These are phyloP conservation scores for Drosophila anomalata DNA, from an alignment of 2,888 invertebrate species.

Conservation along the genomic window DNA sequence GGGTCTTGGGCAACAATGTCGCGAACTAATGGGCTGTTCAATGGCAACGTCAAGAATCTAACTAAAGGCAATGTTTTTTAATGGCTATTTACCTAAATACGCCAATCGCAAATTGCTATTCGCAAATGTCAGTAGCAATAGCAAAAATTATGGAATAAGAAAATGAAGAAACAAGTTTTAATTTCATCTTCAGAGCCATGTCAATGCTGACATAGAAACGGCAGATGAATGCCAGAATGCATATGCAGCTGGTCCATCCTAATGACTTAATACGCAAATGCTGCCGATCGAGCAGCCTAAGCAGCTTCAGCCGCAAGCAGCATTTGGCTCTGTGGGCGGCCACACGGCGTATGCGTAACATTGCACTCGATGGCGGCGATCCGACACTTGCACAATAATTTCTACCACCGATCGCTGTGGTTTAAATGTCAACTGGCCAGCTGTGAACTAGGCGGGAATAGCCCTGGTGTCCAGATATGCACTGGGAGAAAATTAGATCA, in stretches of 20 bases:
- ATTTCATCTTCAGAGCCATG: slow-evolving; percentile 51
- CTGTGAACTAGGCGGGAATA: slow-evolving; percentile 22
- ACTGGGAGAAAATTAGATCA: background rate
- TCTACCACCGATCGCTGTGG: slow-evolving; percentile 44
- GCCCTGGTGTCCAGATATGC: slow-evolving; percentile 4
- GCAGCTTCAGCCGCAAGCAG: slow-evolving; percentile 10
- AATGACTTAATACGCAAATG: slow-evolving; percentile 65
- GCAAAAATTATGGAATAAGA: slow-evolving; percentile 58
- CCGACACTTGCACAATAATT: slow-evolving; percentile 63
- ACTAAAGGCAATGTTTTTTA: slow-evolving; percentile 49
- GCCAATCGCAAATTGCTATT: slow-evolving; percentile 69
- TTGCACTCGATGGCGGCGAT: slow-evolving; percentile 43
- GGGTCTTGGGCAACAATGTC: slow-evolving; percentile 39
- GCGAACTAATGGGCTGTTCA: slow-evolving; percentile 22
- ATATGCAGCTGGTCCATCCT: slow-evolving; percentile 47
- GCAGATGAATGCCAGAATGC: slow-evolving; percentile 37
- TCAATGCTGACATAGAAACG: slow-evolving; percentile 62
- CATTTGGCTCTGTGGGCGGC: slow-evolving; percentile 51
- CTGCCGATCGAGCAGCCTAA: slow-evolving; percentile 17
- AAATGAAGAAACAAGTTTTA: slow-evolving; percentile 67
- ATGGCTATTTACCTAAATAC: slow-evolving; percentile 75
- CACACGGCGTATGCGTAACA: slow-evolving; percentile 65
- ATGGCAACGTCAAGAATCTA: slow-evolving; percentile 48
- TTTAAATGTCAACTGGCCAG: slow-evolving; percentile 65
- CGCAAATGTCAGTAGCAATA: slow-evolving; percentile 63